Evolutionary conservation across 2,797 vertebrate genomes (phyloP).

Genomic region (Myiothlypis chrysogaster): DNA sequence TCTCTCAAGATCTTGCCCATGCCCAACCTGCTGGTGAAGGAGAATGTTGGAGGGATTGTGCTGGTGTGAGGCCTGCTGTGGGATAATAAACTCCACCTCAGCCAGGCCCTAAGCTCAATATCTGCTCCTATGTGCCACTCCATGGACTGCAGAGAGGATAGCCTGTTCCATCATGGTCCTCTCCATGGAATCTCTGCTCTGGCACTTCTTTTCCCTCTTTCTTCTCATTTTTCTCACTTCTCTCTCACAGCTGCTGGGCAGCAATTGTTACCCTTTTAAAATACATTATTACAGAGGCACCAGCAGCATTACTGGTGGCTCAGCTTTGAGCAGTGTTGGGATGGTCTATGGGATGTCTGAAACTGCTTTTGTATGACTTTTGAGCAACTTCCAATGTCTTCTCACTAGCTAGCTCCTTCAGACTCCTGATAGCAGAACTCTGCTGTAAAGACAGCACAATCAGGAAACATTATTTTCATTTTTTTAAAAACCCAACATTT

Average conservation of each 20-base stretch:
- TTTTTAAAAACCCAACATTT: neutral
- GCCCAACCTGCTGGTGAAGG: too few species aligned
- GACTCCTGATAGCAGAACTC: accelerated
- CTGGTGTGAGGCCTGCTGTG: neutral
- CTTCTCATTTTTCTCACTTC: neutral
- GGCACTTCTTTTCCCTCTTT: neutral
- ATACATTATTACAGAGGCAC: neutral
- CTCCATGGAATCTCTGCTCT: neutral
- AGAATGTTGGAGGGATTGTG: too few species aligned
- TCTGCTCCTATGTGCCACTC: neutral
- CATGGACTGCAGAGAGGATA: neutral
- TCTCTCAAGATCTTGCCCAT: neutral
- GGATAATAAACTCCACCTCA: neutral
- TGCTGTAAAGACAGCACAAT: neutral
- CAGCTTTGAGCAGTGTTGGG: neutral
- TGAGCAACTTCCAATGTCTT: neutral
- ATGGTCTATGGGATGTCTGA: neutral
- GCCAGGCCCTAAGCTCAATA: accelerated
- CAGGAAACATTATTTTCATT: neutral
- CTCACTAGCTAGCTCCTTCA: accelerated
- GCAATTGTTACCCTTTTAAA: neutral
- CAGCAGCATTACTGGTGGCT: neutral
- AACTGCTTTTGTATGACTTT: neutral
- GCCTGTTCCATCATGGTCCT: neutral
- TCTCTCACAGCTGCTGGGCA: neutral